Percentiles rank a stretch among this genome's conserved stretches.
These are phyloP conservation scores for Luffia ferchaultella DNA, from an alignment of 2,888 invertebrate genomes.

Conservation along the genomic window DNA sequence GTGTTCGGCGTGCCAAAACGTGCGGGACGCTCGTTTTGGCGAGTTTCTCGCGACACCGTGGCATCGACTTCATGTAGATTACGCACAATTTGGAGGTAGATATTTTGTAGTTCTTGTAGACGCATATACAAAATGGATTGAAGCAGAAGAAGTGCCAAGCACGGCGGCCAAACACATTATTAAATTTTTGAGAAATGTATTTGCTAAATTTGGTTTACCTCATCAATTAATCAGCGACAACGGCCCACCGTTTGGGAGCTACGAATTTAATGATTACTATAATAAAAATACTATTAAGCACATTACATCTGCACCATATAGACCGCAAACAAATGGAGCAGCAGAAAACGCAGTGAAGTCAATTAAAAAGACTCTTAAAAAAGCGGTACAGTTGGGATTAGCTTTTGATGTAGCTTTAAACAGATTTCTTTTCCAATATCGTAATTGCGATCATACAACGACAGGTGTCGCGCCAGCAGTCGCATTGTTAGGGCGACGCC, in stretches of 20 bases:
- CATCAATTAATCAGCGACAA: conserved; percentile 15
- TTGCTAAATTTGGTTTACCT: conserved; percentile 13
- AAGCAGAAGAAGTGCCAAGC: conserved; percentile 11
- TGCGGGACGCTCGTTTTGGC: conserved; percentile 13
- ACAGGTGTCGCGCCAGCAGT: conserved; percentile 13
- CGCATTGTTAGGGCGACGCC: too few relatives aligned
- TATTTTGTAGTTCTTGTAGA: conserved; percentile 17
- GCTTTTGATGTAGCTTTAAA: conserved; percentile 5
- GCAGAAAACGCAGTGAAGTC: conserved; percentile 1
- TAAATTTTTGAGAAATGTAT: conserved; percentile 6
- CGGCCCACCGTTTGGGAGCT: conserved; percentile 14
- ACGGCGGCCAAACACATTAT: conserved; percentile 9
- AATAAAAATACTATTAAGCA: conserved; percentile 7
- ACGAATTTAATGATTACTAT: conserved; percentile 10
- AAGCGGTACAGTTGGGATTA: conserved; percentile 3
- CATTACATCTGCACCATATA: conserved; percentile 4
- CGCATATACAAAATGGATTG: conserved; percentile 18
- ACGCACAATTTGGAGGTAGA: conserved; percentile 12
- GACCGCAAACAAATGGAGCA: conserved; percentile 7
- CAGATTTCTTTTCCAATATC: too few relatives aligned
- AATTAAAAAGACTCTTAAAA: conserved; percentile 7
- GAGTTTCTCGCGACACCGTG: conserved; percentile 12
- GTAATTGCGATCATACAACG: too few relatives aligned
- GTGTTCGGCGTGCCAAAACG: conserved; percentile 9
- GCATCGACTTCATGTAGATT: conserved; percentile 10